Evolutionary conservation across 2,113 vertebrate genomes (phyloP).

Genomic region (Callipepla californica): DNA sequence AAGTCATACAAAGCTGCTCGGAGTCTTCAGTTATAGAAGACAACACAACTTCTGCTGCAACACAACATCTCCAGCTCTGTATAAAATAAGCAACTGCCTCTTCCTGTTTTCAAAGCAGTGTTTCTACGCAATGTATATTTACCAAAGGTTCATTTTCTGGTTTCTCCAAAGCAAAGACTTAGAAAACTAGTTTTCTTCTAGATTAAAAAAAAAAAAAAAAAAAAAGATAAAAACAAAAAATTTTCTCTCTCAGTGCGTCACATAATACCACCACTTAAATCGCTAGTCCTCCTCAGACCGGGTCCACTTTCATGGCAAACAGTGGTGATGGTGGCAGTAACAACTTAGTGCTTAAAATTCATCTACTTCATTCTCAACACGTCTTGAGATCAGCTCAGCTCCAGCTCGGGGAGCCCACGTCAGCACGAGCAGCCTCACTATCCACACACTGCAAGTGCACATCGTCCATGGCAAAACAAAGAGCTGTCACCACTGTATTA

Average conservation of each 20-base stretch:
- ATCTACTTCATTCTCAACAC: slow-evolving; percentile 7
- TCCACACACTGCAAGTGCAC: slow-evolving; percentile 2
- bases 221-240: background rate
- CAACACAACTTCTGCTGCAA: background rate
- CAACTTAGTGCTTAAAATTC: slow-evolving; percentile 20
- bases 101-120: slow-evolving; percentile 12
- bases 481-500: slow-evolving; percentile 18
- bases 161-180: slow-evolving; percentile 88
- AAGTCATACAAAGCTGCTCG: background rate
- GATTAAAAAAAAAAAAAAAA: slow-evolving; percentile 63
- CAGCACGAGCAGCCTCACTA: background rate
- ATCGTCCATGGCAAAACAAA: slow-evolving; percentile 28
- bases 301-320: background rate
- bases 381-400: slow-evolving; percentile 55
- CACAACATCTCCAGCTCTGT: background rate
- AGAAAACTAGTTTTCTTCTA: slow-evolving; percentile 64
- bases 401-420: slow-evolving; percentile 22
- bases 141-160: background rate
- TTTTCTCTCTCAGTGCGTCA: background rate
- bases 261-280: background rate
- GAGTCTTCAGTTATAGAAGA: background rate
- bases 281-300: background rate
- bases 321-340: slow-evolving; percentile 17
- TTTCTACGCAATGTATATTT: background rate
- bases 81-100: background rate